Base-by-base conservation (phyloP, 2,113 vertebrate species). In the Sylvilagus bachmani region DNA sequence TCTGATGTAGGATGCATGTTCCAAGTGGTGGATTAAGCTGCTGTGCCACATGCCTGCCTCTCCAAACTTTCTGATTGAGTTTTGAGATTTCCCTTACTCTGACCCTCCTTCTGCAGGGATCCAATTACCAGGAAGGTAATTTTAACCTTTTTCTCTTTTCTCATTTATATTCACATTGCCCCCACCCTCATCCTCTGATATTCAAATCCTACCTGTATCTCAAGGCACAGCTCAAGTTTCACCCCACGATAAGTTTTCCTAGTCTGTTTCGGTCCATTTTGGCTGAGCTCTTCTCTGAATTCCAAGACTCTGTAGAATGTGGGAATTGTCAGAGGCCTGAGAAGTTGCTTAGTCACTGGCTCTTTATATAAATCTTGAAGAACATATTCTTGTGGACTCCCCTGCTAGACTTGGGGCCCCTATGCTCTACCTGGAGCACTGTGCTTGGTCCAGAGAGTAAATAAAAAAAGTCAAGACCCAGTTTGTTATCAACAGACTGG, bases 21-120 rank as follows among this genome's bases (percentile, higher is more conserved):
- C 55, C 55, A 58, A 58, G 55, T 58, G 55, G 12, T 58, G 55
- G 55, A 19, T 58, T 58, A 16, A 58, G 13, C 55, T 58, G 55
- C 55, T 58, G 19, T 58, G 55, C 55, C 19, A 58, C 4, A 17
- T 58, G 55, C 55, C 55, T 19, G 19, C 55, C 55, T 58, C 6
- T 64, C 25, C 24, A 89, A 55, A 93, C 11, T 90, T 86, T 49
- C 78, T 73, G 61, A 91, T 67, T 75, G 73, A n/a, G 1, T 90
- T 85, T 93, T 90, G 93, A 70, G 31, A 7, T 85, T 71, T 88
- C 58, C 29, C 80, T 88, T 85, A 75, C 74, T 81, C 5, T 38
- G 17, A 86, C 21, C 10, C 25, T 87, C 25, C n/a, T 81, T 33
- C 67, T 91, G 10, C 0, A 22, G 38, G 12, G 25, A 71, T 64